Percentiles rank a stretch among this genome's conserved stretches.
phyloP scores from a whole-genome alignment of 2,888 invertebrate species.

The Trichopria drosophilae region DNA sequence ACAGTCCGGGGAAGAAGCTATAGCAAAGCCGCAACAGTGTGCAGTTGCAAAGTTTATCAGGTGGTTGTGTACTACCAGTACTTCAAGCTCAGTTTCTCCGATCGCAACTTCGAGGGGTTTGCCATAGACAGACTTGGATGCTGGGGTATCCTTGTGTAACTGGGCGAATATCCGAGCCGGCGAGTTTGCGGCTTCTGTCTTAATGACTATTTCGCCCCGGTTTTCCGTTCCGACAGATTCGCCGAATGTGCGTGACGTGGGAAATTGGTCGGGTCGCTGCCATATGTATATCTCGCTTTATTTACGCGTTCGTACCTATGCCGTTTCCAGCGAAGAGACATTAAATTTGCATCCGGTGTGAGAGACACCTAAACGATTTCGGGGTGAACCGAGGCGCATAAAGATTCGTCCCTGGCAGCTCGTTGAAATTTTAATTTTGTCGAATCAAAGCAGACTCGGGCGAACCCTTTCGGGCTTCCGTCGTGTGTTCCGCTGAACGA shows the following conservation, averaged over 20 bases:
- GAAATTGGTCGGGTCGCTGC: too few species aligned
- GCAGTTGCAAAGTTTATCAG: too few species aligned
- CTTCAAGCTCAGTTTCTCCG: too few species aligned
- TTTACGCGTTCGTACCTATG: too few species aligned
- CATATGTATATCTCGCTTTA: conserved; percentile 3
- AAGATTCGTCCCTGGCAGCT: background rate
- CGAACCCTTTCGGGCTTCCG: conserved; percentile 7
- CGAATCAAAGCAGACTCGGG: conserved; percentile 18
- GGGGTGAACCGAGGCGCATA: conserved; percentile 31
- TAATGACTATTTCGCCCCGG: conserved; percentile 10
- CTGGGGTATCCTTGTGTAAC: too few species aligned
- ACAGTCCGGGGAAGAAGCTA: too few species aligned
- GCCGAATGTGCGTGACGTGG: conserved; percentile 11
- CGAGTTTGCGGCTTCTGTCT: too few species aligned
- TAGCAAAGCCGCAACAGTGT: too few species aligned
- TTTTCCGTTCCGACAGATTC: conserved; percentile 13
- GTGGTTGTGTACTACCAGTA: too few species aligned
- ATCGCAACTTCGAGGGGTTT: too few species aligned
- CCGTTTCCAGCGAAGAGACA: conserved; percentile 17
- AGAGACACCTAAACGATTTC: conserved; percentile 40
- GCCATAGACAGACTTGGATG: too few species aligned
- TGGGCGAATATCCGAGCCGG: too few species aligned
- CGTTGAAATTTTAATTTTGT: conserved; percentile 28
- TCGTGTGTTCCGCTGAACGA: background rate
- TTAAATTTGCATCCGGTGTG: conserved; percentile 39